Percentiles rank a stretch among this genome's conserved stretches.
Evolutionary conservation across 2,113 vertebrate genomes (phyloP).

Genomic region (Oreochromis tanganicae): DNA sequence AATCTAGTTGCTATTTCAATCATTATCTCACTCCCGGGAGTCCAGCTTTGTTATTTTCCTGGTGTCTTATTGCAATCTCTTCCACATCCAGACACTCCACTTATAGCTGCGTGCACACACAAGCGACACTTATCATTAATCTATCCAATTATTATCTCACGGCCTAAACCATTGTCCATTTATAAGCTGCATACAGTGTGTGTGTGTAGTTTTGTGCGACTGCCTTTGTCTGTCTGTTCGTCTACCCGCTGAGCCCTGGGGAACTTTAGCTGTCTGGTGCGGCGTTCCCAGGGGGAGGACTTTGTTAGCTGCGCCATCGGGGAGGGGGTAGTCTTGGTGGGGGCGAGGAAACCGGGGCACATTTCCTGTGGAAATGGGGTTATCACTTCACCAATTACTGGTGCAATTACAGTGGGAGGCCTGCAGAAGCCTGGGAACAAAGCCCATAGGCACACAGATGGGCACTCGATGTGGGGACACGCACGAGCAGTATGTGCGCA

Average conservation of each 20-base stretch:
- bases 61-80: not conserved
- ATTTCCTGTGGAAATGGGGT: conserved; percentile 77
- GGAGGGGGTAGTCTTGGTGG: not conserved
- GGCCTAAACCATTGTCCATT: not conserved
- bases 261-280: conserved; percentile 62
- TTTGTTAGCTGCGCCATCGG: conserved; percentile 53
- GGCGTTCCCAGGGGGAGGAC: conserved; percentile 58
- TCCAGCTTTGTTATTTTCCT: not conserved
- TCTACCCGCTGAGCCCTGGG: conserved; percentile 43
- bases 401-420: conserved; percentile 67
- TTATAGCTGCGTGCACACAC: not conserved
- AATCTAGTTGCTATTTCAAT: not conserved
- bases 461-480: conserved; percentile 19
- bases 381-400: conserved; percentile 74
- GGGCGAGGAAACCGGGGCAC: conserved; percentile 60
- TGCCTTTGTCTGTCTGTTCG: conserved; percentile 44
- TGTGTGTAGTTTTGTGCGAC: conserved; percentile 1
- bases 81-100: not conserved
- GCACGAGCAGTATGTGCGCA: not conserved
- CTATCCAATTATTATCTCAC: conserved; percentile 21
- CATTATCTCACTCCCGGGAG: not conserved
- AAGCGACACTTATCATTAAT: conserved; percentile 14
- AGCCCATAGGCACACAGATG: conserved; percentile 46
- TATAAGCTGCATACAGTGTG: not conserved
- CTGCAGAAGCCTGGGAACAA: conserved; percentile 64